Evolutionary conservation across 2,888 invertebrate species (phyloP).

Genomic region (Brachypalpus laphriformis): DNA sequence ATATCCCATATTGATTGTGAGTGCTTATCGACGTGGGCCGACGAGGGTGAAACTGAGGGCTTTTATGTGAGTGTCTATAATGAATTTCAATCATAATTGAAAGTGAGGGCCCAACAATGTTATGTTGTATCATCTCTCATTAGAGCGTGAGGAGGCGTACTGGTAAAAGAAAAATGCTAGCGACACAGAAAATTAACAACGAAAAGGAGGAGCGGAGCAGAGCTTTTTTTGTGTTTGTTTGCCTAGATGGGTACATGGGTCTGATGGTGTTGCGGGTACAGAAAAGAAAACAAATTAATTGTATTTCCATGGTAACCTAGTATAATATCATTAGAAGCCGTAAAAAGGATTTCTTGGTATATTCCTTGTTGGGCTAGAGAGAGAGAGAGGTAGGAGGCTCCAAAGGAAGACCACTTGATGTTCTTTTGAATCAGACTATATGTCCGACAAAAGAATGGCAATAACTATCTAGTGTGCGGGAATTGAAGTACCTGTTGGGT

Average conservation of each 20-base stretch:
- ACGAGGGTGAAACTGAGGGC: slow-evolving; percentile 33
- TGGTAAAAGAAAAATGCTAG: neutral
- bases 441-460: slow-evolving; percentile 16
- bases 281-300: slow-evolving; percentile 63
- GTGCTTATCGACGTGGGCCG: slow-evolving; percentile 35
- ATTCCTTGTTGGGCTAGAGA: neutral
- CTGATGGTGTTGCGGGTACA: neutral
- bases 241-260: neutral
- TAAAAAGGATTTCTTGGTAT: slow-evolving; percentile 37
- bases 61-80: slow-evolving; percentile 37
- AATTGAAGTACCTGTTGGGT: slow-evolving; percentile 17
- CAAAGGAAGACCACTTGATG: slow-evolving; percentile 8
- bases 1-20: slow-evolving; percentile 54
- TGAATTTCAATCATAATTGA: slow-evolving; percentile 65
- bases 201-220: slow-evolving; percentile 11
- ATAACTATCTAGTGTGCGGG: slow-evolving; percentile 8
- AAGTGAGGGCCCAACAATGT: slow-evolving; percentile 20
- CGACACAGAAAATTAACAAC: slow-evolving; percentile 2
- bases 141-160: neutral
- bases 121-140: slow-evolving; percentile 13
- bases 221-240: slow-evolving; percentile 10
- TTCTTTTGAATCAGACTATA: slow-evolving; percentile 15
- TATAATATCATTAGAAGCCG: slow-evolving; percentile 25
- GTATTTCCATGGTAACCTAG: slow-evolving; percentile 38
- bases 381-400: no score